A percentile compares a stretch with the other conserved stretches of the same genome.
phyloP scores from a whole-genome alignment of 2,797 vertebrate species.

The Chrosomus eos region DNA sequence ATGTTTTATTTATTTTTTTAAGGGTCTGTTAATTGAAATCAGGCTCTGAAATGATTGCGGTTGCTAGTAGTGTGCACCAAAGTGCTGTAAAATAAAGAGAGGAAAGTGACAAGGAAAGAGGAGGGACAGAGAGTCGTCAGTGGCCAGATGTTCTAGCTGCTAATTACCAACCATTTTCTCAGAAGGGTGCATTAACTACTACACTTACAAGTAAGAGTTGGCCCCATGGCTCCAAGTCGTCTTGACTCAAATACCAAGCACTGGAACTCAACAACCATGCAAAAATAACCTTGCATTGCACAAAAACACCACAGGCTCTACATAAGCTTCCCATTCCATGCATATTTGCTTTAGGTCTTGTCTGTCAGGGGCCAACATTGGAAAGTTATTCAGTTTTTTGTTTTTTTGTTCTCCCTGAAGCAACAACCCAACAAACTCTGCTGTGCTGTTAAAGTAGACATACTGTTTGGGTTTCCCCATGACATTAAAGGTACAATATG shows the following conservation, averaged over 20 bases:
- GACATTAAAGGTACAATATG: background rate
- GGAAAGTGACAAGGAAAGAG: conserved; percentile 22
- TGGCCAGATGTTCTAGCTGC: conserved; percentile 27
- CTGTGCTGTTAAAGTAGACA: background rate
- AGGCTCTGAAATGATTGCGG: background rate
- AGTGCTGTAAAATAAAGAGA: background rate
- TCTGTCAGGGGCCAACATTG: conserved; percentile 13
- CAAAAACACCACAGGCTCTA: conserved; percentile 21
- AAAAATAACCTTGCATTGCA: background rate
- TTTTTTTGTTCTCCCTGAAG: background rate
- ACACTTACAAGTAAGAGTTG: background rate
- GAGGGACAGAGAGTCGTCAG: conserved; percentile 18
- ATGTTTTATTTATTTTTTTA: no score
- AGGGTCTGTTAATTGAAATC: background rate
- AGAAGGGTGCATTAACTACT: conserved; percentile 28
- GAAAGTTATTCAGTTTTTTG: background rate
- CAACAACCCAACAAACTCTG: background rate
- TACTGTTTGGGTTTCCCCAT: background rate
- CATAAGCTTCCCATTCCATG: background rate
- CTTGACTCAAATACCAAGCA: conserved; percentile 21
- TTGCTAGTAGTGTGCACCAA: background rate
- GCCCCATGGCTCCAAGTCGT: background rate
- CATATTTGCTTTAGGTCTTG: conserved; percentile 10
- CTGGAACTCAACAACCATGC: background rate
- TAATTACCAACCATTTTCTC: conserved; percentile 50